Evolutionary conservation across 2,797 vertebrate genomes (phyloP).

Genomic region (Chrysocyon brachyurus): DNA sequence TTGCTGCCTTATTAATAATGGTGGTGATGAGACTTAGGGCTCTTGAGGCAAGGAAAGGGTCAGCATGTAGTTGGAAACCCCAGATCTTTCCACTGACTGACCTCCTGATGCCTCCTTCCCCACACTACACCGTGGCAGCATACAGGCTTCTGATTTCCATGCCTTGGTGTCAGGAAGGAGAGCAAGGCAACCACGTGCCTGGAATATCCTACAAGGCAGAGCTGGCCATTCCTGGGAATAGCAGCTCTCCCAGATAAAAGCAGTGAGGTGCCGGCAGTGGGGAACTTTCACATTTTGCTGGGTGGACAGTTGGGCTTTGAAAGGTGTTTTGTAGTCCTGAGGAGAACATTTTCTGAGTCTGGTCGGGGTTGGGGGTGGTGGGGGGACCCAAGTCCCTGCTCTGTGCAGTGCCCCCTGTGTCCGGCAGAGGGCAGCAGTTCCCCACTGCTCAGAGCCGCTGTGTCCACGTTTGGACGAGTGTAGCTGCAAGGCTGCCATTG

Average conservation of each 20-base stretch:
- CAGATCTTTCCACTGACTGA: background rate
- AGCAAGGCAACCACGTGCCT: background rate
- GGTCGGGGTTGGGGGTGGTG: rapidly evolving
- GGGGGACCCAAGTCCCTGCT: rapidly evolving
- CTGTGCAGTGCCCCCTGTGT: rapidly evolving
- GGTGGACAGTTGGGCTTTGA: background rate
- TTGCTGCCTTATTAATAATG: background rate
- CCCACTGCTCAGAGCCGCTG: background rate
- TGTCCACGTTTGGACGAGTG: background rate
- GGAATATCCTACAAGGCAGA: background rate
- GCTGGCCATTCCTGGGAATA: background rate
- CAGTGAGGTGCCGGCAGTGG: background rate
- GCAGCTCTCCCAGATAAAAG: background rate
- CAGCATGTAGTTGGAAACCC: background rate
- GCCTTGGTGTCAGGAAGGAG: background rate
- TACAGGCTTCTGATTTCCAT: too few species aligned
- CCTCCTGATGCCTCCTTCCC: background rate
- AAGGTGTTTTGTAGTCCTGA: background rate
- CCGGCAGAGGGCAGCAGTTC: constrained; percentile 71
- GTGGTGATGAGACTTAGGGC: background rate
- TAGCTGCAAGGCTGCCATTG: background rate
- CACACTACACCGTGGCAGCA: background rate
- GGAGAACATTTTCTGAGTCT: background rate
- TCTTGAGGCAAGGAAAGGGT: background rate
- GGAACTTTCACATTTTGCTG: background rate